Percentiles rank a stretch among this genome's conserved stretches.
These are phyloP conservation scores for Phania funesta DNA, from an alignment of 2,888 invertebrate species.

Conservation along the genomic window DNA sequence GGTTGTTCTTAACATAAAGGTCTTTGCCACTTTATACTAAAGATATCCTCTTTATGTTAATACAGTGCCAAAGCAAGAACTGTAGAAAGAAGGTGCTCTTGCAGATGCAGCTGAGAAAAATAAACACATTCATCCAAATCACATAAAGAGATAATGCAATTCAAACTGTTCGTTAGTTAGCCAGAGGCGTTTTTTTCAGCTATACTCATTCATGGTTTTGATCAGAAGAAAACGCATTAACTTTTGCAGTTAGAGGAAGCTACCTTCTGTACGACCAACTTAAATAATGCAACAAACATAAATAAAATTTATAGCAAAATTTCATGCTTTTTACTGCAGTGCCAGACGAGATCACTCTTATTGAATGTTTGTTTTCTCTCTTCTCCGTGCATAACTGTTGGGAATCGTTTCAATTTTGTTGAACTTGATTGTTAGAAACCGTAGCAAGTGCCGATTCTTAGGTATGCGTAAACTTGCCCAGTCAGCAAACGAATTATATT, in stretches of 20 bases:
- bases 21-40: too few species aligned
- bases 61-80: slow-evolving; percentile 1
- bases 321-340: not conserved
- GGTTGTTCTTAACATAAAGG: slow-evolving; percentile 25
- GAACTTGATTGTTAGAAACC: slow-evolving; percentile 46
- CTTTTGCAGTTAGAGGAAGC: too few species aligned
- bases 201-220: slow-evolving; percentile 25
- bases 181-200: too few species aligned
- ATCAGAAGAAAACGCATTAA: slow-evolving; percentile 20
- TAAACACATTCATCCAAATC: too few species aligned
- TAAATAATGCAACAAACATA: not conserved
- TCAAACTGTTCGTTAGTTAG: too few species aligned
- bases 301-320: slow-evolving; percentile 37
- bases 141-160: too few species aligned
- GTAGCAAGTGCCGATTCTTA: not conserved
- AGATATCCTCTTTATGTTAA: slow-evolving; percentile 37
- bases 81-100: too few species aligned
- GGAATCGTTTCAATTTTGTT: slow-evolving; percentile 51
- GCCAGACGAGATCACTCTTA: slow-evolving; percentile 49
- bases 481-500: not conserved
- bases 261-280: too few species aligned
- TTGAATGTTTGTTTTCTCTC: slow-evolving; percentile 26
- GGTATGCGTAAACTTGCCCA: slow-evolving; percentile 40
- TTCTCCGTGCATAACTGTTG: not conserved
- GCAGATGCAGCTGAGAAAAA: not conserved